Evolutionary conservation across 2,888 invertebrate species (phyloP).

Genomic region (Caenorhabditis afra): DNA sequence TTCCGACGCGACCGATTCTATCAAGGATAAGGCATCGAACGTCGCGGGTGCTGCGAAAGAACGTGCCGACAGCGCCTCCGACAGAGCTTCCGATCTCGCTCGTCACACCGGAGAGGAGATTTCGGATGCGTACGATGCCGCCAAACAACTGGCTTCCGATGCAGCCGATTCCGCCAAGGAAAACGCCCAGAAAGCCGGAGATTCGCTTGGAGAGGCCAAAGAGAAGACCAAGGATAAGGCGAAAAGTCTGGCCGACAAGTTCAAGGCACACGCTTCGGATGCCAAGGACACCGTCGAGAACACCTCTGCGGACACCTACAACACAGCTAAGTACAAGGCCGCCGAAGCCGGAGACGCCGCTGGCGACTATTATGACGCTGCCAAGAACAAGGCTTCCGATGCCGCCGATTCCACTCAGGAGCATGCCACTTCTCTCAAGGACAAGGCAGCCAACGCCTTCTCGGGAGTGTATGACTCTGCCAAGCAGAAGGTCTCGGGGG

Average conservation of each 20-base stretch:
- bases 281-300: slow-evolving; percentile 23
- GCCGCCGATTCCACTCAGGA: slow-evolving; percentile 5
- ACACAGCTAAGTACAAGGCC: slow-evolving; percentile 25
- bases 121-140: neutral
- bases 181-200: too few species aligned
- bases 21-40: slow-evolving; percentile 7
- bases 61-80: slow-evolving; percentile 12
- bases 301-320: slow-evolving; percentile 30
- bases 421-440: slow-evolving; percentile 19
- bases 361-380: slow-evolving; percentile 31
- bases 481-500: neutral
- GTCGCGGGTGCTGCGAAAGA: neutral
- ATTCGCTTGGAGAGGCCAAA: too few species aligned
- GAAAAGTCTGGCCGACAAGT: slow-evolving; percentile 9
- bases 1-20: slow-evolving; percentile 13
- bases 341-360: slow-evolving; percentile 29
- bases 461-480: slow-evolving; percentile 9
- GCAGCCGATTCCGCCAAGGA: too few species aligned
- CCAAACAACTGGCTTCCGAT: slow-evolving; percentile 1
- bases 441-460: slow-evolving; percentile 3
- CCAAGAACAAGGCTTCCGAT: slow-evolving; percentile 38
- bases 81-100: slow-evolving; percentile 4
- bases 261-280: slow-evolving; percentile 25
- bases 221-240: slow-evolving; percentile 20
- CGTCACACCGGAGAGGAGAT: neutral